Evolutionary conservation across 2,888 invertebrate species (phyloP), one percentile per base, ranked within the genome.

Genomic region (Tachina lurida): DNA sequence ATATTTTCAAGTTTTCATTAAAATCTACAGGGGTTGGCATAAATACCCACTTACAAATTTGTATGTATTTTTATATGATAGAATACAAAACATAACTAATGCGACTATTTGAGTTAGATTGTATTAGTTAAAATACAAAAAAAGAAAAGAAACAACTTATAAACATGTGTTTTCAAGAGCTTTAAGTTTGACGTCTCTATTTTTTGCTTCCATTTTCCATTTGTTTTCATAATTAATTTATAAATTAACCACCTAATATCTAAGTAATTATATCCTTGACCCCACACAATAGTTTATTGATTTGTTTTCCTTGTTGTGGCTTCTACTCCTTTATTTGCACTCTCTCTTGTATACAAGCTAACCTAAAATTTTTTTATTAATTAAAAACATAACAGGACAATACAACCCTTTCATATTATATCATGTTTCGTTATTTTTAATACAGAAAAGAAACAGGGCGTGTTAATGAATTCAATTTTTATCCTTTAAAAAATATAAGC

Each of bases 381-480:
- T 71, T 75, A 79, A 79, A 79, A 76, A 31, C 41, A 79, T 65
- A 81, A 68, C 52, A 39, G n/a, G 60, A 75, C 58, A 75, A 43
- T 67, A 79, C 76, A 79, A 86, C 79, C 75, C 79, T 82, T 86
- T 85, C 45, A 78, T 76, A 75, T 71, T 56, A 17, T 73, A 70
- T 75, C 52, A 52, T 54, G 75, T 63, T 43, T 31, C 62, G n/a
- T 65, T 75, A 45, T 41, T 65, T 22, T 80, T 62, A 43, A 63
- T 17, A 47, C 22, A 60, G n/a, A 65, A 67, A 47, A 70, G n/a
- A 71, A 74, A 17, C 63, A 54, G 83, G 86, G 86, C 73, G 86
- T 83, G 86, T 79, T 76, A 83, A 86, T 76, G 65, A 79, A 75
- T 79, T 65, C 52, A 75, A 56, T 49, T 52, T 63, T 7, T 31